phyloP scores from a whole-genome alignment of 2,888 invertebrate genomes.

The Parapristionchus giblindavisi region DNA sequence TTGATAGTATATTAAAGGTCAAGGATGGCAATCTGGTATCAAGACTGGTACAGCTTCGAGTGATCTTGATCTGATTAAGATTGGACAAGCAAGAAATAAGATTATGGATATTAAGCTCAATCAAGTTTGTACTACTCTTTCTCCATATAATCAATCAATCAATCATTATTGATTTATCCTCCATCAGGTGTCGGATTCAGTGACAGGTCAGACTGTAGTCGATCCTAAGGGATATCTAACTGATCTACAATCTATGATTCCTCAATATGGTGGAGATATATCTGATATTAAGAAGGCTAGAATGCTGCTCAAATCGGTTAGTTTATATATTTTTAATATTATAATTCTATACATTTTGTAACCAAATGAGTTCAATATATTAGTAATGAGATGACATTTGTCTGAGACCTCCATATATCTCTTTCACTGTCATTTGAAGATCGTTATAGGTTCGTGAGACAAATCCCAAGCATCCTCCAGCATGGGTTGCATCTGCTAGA shows the following conservation, averaged over 20 bases:
- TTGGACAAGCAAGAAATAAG: constrained; percentile 97
- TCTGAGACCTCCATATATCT: not conserved
- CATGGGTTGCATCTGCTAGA: constrained; percentile 98
- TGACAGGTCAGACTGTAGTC: constrained; percentile 97
- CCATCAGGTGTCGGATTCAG: constrained; percentile 81
- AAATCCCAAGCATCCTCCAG: constrained; percentile 98
- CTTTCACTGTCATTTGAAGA: not conserved
- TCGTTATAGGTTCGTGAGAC: constrained; percentile 77
- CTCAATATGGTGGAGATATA: constrained; percentile 88
- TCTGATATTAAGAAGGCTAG: constrained; percentile 77
- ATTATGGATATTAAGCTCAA: constrained; percentile 98
- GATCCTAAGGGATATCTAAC: constrained; percentile 99
- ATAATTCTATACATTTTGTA: not conserved
- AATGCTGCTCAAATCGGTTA: constrained; percentile 89
- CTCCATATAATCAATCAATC: not conserved
- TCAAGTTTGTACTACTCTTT: constrained; percentile 74
- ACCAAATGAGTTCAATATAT: not conserved
- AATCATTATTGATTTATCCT: not conserved
- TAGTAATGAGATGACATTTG: too few species aligned
- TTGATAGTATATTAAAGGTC: too few species aligned
- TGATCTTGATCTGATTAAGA: constrained; percentile 95
- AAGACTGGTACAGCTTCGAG: constrained; percentile 67
- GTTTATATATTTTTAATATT: not conserved
- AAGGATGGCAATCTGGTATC: constrained; percentile 79
- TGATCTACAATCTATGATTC: constrained; percentile 98